These are phyloP conservation scores for Battus philenor DNA, from an alignment of 1,140 invertebrate genomes.

Conservation along the genomic window DNA sequence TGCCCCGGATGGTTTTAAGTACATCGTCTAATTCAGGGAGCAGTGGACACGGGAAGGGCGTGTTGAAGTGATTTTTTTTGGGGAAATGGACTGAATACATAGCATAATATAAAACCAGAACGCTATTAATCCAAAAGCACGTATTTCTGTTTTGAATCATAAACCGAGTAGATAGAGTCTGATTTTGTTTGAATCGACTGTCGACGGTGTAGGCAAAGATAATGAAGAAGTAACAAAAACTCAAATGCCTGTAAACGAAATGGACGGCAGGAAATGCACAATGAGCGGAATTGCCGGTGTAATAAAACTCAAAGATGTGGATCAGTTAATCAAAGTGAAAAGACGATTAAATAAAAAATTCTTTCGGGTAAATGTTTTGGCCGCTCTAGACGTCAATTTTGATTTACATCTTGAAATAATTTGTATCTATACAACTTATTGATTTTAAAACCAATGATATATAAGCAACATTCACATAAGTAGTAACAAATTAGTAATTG, in stretches of 20 bases:
- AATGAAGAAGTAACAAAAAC: not conserved
- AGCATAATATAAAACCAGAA: not conserved
- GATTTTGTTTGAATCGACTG: not conserved
- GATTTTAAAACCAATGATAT: too few species aligned
- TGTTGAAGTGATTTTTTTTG: conserved; percentile 14
- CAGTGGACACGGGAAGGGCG: conserved; percentile 33
- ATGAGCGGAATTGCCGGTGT: too few species aligned
- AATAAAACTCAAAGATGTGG: too few species aligned
- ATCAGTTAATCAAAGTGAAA: too few species aligned
- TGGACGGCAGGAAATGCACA: too few species aligned
- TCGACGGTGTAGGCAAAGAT: not conserved
- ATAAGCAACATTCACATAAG: too few species aligned
- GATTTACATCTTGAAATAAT: too few species aligned
- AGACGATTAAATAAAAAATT: too few species aligned
- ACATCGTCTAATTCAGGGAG: conserved; percentile 9
- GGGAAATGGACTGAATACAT: not conserved
- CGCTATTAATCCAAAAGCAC: not conserved
- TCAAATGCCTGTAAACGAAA: conserved; percentile 5
- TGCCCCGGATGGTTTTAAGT: conserved; percentile 26
- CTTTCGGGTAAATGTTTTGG: too few species aligned
- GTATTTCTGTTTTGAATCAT: not conserved
- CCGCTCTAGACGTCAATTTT: too few species aligned
- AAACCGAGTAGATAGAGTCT: not conserved
- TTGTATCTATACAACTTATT: too few species aligned
- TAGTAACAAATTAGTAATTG: too few species aligned